Conservation (phyloP, 2,888 invertebrate species). For the Spicauda simplicius region DNA sequence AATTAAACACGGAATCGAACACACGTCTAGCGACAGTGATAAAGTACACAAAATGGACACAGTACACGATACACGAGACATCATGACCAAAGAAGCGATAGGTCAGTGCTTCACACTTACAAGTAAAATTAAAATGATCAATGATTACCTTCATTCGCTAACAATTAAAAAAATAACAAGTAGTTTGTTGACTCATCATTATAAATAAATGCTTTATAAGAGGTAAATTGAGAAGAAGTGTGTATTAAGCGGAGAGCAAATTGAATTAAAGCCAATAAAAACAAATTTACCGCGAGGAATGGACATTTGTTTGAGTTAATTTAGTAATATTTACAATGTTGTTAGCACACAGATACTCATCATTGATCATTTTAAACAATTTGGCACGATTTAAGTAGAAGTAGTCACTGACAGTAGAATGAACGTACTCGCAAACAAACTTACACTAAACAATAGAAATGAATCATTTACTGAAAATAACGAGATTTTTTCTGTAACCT, state of each 20-base stretch:
- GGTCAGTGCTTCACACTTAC: conserved; percentile 63
- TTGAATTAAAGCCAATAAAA: conserved; percentile 11
- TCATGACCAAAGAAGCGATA: conserved; percentile 74
- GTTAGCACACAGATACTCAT: conserved; percentile 11
- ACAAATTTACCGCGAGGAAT: conserved; percentile 9
- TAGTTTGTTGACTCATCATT: background rate
- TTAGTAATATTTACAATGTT: background rate
- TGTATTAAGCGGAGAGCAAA: background rate
- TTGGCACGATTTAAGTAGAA: conserved; percentile 28
- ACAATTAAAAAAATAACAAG: background rate
- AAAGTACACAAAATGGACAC: conserved; percentile 64
- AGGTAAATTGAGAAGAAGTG: background rate
- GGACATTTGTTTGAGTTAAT: background rate
- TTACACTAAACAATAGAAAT: conserved; percentile 30
- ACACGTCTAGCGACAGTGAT: conserved; percentile 42
- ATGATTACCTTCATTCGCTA: conserved; percentile 35
- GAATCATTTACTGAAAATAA: conserved; percentile 29
- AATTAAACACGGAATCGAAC: conserved; percentile 41
- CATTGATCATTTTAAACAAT: conserved; percentile 33
- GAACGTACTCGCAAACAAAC: conserved; percentile 1
- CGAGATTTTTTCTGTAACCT: background rate
- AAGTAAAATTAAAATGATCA: conserved; percentile 41
- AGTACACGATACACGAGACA: conserved; percentile 65
- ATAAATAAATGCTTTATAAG: background rate
- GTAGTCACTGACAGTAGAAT: conserved; percentile 16